Evolutionary conservation across 2,888 invertebrate species (phyloP).

Genomic region (Corbicula japonica): DNA sequence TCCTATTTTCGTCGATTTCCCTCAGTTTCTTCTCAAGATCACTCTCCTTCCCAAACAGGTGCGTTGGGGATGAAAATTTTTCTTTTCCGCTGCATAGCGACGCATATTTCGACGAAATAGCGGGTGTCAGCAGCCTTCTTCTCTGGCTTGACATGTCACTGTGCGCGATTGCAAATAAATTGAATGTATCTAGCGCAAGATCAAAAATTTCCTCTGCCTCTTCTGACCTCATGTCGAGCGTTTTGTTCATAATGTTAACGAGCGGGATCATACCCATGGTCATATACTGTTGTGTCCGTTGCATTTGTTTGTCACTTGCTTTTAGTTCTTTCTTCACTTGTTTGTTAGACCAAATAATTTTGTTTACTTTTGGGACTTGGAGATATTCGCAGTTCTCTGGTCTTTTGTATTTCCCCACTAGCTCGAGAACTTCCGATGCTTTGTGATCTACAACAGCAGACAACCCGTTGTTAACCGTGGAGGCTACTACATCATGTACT

Average conservation of each 20-base stretch:
- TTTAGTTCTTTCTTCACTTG: neutral
- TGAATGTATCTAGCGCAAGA: constrained; percentile 8
- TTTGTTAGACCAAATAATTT: neutral
- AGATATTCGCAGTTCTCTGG: too few species aligned
- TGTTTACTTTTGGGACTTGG: neutral
- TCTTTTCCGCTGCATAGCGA: constrained; percentile 7
- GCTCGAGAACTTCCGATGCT: neutral
- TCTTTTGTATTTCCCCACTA: neutral
- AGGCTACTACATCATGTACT: too few species aligned
- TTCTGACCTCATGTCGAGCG: neutral
- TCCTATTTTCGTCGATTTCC: constrained; percentile 23
- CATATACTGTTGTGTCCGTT: neutral
- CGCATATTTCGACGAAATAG: neutral
- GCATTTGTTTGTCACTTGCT: neutral
- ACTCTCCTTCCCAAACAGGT: constrained; percentile 24
- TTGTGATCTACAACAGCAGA: constrained; percentile 1
- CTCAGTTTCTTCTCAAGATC: constrained; percentile 18
- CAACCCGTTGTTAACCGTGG: neutral
- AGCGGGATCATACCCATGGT: constrained; percentile 34
- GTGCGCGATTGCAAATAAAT: constrained; percentile 12
- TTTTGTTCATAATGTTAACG: constrained; percentile 23
- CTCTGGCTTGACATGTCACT: neutral
- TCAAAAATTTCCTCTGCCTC: constrained; percentile 13
- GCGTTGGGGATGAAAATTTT: constrained; percentile 16
- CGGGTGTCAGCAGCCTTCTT: neutral